These are phyloP conservation scores for Thera obeliscata DNA, from an alignment of 2,888 invertebrate species.

Conservation along the genomic window DNA sequence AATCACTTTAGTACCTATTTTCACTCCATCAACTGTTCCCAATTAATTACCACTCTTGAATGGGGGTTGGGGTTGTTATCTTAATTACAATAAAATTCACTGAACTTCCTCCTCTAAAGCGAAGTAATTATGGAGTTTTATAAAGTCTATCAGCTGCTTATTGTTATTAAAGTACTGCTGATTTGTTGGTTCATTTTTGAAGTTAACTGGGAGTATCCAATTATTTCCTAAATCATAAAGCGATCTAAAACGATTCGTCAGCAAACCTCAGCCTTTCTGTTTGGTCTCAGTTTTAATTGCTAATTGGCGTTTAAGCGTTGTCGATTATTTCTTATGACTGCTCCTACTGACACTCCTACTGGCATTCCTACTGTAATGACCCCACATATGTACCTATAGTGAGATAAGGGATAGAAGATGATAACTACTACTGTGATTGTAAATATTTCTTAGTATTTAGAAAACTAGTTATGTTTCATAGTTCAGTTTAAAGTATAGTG, in stretches of 20 bases:
- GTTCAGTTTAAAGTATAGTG: too few species aligned
- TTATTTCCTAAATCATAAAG: slow-evolving; percentile 21
- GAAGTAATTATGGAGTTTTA: slow-evolving; percentile 35
- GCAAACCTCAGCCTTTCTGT: slow-evolving; percentile 9
- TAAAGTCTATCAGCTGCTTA: slow-evolving; percentile 32
- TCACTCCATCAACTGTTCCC: slow-evolving; percentile 26
- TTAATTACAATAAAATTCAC: slow-evolving; percentile 51
- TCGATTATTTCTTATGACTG: neutral
- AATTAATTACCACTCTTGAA: slow-evolving; percentile 33
- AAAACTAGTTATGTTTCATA: too few species aligned
- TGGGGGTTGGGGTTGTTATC: slow-evolving; percentile 46
- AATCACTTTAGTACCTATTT: slow-evolving; percentile 24
- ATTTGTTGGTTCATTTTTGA: slow-evolving; percentile 24
- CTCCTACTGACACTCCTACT: too few species aligned
- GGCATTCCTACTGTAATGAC: too few species aligned
- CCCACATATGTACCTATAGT: too few species aligned
- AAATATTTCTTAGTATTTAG: too few species aligned
- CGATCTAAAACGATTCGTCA: slow-evolving; percentile 18
- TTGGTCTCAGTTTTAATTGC: neutral
- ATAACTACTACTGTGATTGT: too few species aligned
- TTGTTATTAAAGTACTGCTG: slow-evolving; percentile 29
- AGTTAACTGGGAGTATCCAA: slow-evolving; percentile 18
- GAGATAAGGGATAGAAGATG: too few species aligned
- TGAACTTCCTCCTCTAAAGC: slow-evolving; percentile 38
- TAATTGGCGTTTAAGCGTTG: neutral